These are phyloP conservation scores for Abscondita cerata DNA, from an alignment of 2,888 invertebrate genomes.

Conservation along the genomic window DNA sequence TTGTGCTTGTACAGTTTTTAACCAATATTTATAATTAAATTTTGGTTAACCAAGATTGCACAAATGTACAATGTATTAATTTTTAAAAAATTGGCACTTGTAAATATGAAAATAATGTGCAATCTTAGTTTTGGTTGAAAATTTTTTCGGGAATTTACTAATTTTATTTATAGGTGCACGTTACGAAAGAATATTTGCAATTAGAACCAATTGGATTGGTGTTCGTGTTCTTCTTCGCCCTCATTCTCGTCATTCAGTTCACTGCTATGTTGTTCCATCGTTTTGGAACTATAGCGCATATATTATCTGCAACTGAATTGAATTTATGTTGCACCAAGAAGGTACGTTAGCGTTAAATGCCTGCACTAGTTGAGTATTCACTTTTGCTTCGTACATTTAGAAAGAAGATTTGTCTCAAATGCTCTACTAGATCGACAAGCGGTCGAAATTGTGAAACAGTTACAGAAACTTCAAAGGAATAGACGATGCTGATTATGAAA, in stretches of 20 bases:
- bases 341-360: constrained; percentile 61
- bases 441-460: constrained; percentile 90
- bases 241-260: constrained; percentile 96
- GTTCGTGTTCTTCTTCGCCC: constrained; percentile 96
- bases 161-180: constrained; percentile 71
- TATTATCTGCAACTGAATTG: constrained; percentile 93
- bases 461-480: constrained; percentile 85
- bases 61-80: too few relatives aligned
- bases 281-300: constrained; percentile 95
- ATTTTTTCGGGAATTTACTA: neutral
- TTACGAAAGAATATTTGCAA: constrained; percentile 87
- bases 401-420: constrained; percentile 86
- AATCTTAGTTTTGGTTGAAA: constrained; percentile 34
- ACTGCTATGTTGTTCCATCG: constrained; percentile 98
- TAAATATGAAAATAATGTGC: constrained; percentile 26
- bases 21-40: constrained; percentile 15
- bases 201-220: constrained; percentile 96
- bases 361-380: too few relatives aligned
- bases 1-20: constrained; percentile 45
- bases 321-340: constrained; percentile 85
- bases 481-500: constrained; percentile 85
- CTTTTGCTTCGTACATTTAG: constrained; percentile 61
- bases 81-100: too few relatives aligned
- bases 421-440: constrained; percentile 91
- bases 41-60: constrained; percentile 23